Base-by-base conservation (phyloP, 1,140 invertebrate genomes). In the Stenopsyche tienmushanensis region DNA sequence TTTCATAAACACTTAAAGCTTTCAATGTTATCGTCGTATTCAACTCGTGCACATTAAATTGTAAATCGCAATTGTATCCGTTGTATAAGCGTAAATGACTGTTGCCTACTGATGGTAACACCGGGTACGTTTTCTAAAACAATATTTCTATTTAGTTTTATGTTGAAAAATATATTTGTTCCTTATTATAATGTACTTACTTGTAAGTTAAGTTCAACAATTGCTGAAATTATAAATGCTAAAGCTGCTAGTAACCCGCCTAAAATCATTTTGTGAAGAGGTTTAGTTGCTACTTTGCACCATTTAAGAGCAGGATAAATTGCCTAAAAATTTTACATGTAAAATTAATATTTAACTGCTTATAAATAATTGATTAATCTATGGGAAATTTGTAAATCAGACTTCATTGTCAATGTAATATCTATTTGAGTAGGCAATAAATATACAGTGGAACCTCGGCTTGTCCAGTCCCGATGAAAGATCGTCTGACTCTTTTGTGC, bases 201-300 rank as follows among this genome's bases (percentile, higher is more conserved):
- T 84, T 96, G 85, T 23, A 97, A 79, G 72, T 87, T 76, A 1
- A 93, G 71, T 80, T 98, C 92, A 1, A 98, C 83, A 26, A 94
- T 72, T 18, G 87, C 95, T 15, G 96, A 94, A 29, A 95, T 82
- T n/a, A 92, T 74, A 76, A 99, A 99, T 0, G 96, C 86, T 2
- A 88, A 25, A 3, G 87, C 88, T 8, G 92, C 92, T 1, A 99
- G 76, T 13, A 95, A 69, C 55, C 95, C 94, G 23, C 97, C 96
- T 50, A 85, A 79, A 0, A 86, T 84, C 78, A 98, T 89, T 76
- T 91, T 88, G 65, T 92, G 88, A n/a, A 97, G 75, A 0, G 93
- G 92, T 39, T 80, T 81, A 20, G 49, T 62, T 8, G 42, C 41
- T 20, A 70, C 18, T 52, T 34, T 55, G 53, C 71, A 72, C 42